These are phyloP conservation scores for Alethe castanea DNA, from an alignment of 2,113 vertebrate genomes.

Conservation along the genomic window DNA sequence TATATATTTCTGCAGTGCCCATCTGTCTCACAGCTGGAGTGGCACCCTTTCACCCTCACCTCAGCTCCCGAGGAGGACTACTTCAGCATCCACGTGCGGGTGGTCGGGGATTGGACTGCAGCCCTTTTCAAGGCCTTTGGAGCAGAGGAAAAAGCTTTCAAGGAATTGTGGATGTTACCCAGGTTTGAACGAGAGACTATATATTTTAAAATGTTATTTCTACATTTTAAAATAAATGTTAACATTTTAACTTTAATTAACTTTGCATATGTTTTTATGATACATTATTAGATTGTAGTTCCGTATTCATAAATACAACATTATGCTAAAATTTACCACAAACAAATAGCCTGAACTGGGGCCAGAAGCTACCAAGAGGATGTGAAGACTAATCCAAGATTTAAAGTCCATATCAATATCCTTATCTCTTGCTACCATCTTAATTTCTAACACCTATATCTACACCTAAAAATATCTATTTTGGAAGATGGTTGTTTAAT, in stretches of 20 bases:
- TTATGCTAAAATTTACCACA: not conserved
- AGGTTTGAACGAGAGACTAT: constrained; percentile 60
- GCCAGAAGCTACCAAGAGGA: not conserved
- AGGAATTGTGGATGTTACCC: constrained; percentile 66
- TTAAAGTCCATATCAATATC: not conserved
- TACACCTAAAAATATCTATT: not conserved
- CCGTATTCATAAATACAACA: not conserved
- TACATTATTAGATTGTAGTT: not conserved
- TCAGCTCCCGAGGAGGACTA: constrained; percentile 80
- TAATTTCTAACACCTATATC: not conserved
- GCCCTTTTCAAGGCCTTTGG: constrained; percentile 69
- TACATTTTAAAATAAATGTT: not conserved
- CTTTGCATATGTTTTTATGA: not conserved
- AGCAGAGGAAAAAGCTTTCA: constrained; percentile 26
- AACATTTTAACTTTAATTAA: not conserved
- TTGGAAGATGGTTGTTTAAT: not conserved
- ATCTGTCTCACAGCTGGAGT: constrained; percentile 72
- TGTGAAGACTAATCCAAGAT: not conserved
- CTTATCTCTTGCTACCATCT: not conserved
- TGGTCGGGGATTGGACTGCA: constrained; percentile 74
- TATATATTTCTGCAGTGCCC: constrained; percentile 79
- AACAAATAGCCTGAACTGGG: not conserved
- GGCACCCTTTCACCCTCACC: constrained; percentile 84
- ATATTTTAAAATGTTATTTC: not conserved
- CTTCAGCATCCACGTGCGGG: constrained; percentile 77